phyloP scores from a whole-genome alignment of 1,140 invertebrate genomes.

The Condylostylus longicornis region DNA sequence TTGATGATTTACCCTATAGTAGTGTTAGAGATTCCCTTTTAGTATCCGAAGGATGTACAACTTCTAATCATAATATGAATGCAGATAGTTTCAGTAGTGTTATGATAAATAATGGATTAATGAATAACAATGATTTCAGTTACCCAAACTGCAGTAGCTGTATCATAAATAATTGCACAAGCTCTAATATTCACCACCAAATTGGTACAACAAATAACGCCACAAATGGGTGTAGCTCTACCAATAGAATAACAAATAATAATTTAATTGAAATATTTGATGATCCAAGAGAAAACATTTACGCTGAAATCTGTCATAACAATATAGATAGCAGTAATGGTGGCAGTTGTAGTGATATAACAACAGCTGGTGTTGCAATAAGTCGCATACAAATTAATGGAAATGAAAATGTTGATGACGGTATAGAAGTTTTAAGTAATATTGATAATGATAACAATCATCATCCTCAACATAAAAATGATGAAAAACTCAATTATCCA shows the following conservation, averaged over 20 bases:
- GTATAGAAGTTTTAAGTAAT: slow-evolving; percentile 26
- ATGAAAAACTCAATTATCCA: background rate
- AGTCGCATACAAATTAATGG: slow-evolving; percentile 28
- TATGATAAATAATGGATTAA: too few relatives aligned
- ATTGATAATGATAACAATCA: slow-evolving; percentile 21
- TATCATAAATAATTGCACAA: too few relatives aligned
- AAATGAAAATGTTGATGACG: slow-evolving; percentile 20
- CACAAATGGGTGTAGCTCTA: slow-evolving; percentile 5
- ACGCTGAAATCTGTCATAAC: slow-evolving; percentile 40
- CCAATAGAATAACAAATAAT: background rate
- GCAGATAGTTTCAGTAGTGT: too few relatives aligned
- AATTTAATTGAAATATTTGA: slow-evolving; percentile 12
- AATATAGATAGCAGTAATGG: background rate
- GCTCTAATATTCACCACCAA: too few relatives aligned
- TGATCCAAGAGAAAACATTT: slow-evolving; percentile 42
- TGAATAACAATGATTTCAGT: too few relatives aligned
- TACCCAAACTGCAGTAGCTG: too few relatives aligned
- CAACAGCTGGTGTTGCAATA: slow-evolving; percentile 3
- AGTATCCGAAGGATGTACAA: slow-evolving; percentile 9
- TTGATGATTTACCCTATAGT: slow-evolving; percentile 28
- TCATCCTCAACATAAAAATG: background rate
- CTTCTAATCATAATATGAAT: too few relatives aligned
- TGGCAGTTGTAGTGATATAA: background rate
- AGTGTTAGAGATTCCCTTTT: slow-evolving; percentile 28
- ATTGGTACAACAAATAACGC: too few relatives aligned